phyloP scores from a whole-genome alignment of 1,140 invertebrate genomes.

The Ylistrum balloti region DNA sequence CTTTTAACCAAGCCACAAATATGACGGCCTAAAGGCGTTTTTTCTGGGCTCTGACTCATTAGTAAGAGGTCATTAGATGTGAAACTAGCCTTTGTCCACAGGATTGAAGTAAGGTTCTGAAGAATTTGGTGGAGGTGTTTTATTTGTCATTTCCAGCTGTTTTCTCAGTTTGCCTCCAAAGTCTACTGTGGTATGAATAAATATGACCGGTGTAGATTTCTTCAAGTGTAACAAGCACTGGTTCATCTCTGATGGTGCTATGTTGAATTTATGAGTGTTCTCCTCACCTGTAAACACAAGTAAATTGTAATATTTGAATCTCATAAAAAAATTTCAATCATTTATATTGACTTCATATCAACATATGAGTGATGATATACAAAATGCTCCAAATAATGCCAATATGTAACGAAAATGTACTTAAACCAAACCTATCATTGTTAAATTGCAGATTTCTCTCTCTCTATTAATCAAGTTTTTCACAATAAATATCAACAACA shows the following conservation, averaged over 20 bases:
- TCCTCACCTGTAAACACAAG: slow-evolving; percentile 70
- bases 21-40: too few relatives aligned
- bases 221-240: slow-evolving; percentile 87
- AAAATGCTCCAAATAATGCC: too few relatives aligned
- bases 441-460: too few relatives aligned
- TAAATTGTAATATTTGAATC: neutral
- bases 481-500: too few relatives aligned
- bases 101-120: slow-evolving; percentile 85
- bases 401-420: too few relatives aligned
- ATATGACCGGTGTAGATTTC: slow-evolving; percentile 88
- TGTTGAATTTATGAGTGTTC: slow-evolving; percentile 65
- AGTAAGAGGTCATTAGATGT: neutral
- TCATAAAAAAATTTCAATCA: too few relatives aligned
- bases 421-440: too few relatives aligned
- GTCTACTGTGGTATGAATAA: slow-evolving; percentile 88
- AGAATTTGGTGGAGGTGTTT: slow-evolving; percentile 73
- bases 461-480: too few relatives aligned
- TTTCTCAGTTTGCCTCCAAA: slow-evolving; percentile 88
- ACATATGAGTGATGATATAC: too few relatives aligned
- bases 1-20: too few relatives aligned
- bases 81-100: slow-evolving; percentile 85
- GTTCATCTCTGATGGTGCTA: slow-evolving; percentile 71
- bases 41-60: too few relatives aligned
- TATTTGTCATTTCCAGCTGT: slow-evolving; percentile 86
- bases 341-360: too few relatives aligned